Evolutionary conservation across 2,113 vertebrate genomes (phyloP), one percentile per base, ranked within the genome.

Genomic region (Microtus pennsylvanicus): DNA sequence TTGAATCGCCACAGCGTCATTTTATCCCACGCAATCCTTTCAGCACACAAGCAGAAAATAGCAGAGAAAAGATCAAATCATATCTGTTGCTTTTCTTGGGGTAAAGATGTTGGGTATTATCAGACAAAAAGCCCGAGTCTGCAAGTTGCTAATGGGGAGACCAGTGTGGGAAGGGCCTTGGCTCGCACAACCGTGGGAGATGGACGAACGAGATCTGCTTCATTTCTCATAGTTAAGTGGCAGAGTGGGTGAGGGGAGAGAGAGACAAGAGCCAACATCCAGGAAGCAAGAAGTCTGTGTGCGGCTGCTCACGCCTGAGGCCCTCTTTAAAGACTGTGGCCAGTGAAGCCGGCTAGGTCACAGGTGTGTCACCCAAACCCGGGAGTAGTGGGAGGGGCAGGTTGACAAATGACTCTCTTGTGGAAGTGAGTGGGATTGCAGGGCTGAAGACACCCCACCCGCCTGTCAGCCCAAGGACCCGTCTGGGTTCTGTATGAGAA

Each of bases 351-450:
- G 24, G 38, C 35, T 74, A 28, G 87, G 61, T 22, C 74, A n/a
- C 22, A 24, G 26, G 61, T 21, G 38, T 50, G 67, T 24, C 35
- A 77, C 61, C 30, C 30, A 35, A 58, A 50, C 16, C 82, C 7
- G 0, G 45, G 7, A 5, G 28, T 16, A 16, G 33, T 2, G 3
- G 33, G 24, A 3, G 61, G 75, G 45, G 22, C 1, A 1, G 28
- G 17, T 30, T 65, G 89, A 19, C 52, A 9, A 26, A 30, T 10
- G 55, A 35, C 85, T 76, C 35, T 17, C 0, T 2, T 10, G 12
- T 19, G 63, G 74, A 78, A 35, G 65, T 0, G 4, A n/a, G 21
- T 52, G 21, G 7, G 28, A 7, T 5, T 38, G 22, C 1, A 0
- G 0, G 30, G 13, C 2, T 26, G 77, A 19, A 26, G 72, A 7